Base-by-base conservation (phyloP, 2,888 invertebrate genomes). In the Cecidostiba fungosa region DNA sequence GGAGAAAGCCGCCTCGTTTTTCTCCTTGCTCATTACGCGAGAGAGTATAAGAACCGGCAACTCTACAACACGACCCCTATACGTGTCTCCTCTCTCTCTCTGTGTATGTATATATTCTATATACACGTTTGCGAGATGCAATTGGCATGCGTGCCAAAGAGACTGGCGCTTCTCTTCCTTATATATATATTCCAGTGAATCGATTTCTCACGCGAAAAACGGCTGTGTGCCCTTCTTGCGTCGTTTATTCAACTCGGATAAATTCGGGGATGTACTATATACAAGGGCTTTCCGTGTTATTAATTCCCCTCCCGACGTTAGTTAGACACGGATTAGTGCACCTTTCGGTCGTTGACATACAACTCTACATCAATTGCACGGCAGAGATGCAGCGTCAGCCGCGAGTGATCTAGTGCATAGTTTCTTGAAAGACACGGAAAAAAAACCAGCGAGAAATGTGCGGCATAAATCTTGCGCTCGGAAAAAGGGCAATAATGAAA, bases 111-210 rank as follows among this genome's bases (percentile, higher is more conserved):
- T 43, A 12, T 43, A 10, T 1, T 43, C 12, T 26, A 36, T 5
- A 5, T 14, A 47, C 8, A 16, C 47, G 32, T 29, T 43, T 0
- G 70, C 79, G 54, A 82, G 76, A 87, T 73, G 89, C 82, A 87
- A 82, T 84, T 88, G 88, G 89, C 87, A 88, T 88, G 89, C 88
- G 88, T 89, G 90, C 90, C 89, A 89, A 88, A 36, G 62, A 69
- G 32, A 43, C 26, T 19, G 47, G 81, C 73, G 16, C 59, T 39
- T n/a, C 70, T 72, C 2, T 6, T 10, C n/a, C 19, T 0, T n/a
- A n/a, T n/a, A n/a, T n/a, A n/a, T n/a, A n/a, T n/a, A n/a, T n/a
- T 5, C 23, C 62, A 86, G 86, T 78, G 85, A 89, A 90, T 89
- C 90, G 90, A 90, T 90, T 90, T 89, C 89, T 89, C 90, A 88